Evolutionary conservation across 2,888 invertebrate genomes (phyloP).

Genomic region (Acheta domesticus): DNA sequence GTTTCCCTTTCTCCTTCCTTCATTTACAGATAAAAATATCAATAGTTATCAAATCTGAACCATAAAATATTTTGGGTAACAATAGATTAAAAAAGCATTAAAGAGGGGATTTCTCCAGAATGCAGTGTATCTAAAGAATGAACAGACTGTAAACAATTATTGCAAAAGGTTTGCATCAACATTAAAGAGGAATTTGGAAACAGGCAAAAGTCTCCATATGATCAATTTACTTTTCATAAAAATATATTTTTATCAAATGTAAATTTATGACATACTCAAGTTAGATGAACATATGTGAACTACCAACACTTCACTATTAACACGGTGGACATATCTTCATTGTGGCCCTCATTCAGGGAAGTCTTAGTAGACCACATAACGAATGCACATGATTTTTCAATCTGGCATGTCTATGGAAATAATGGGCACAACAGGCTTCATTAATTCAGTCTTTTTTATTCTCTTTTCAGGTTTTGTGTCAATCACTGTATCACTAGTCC

Average conservation of each 20-base stretch:
- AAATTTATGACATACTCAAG: background rate
- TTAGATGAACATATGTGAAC: background rate
- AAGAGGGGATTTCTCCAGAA: too few relatives aligned
- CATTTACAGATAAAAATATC: too few relatives aligned
- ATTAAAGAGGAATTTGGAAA: too few relatives aligned
- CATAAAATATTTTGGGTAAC: too few relatives aligned
- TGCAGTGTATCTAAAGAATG: too few relatives aligned
- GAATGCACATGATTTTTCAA: slow-evolving; percentile 51
- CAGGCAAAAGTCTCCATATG: too few relatives aligned
- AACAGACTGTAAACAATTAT: too few relatives aligned
- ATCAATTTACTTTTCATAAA: background rate
- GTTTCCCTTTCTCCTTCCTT: too few relatives aligned
- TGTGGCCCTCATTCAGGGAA: background rate
- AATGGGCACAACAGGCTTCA: slow-evolving; percentile 85
- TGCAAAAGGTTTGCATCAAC: too few relatives aligned
- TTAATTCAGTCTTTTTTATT: slow-evolving; percentile 70
- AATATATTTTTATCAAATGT: slow-evolving; percentile 9
- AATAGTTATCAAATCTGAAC: too few relatives aligned
- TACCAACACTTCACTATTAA: background rate
- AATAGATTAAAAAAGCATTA: too few relatives aligned
- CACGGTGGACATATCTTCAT: background rate
- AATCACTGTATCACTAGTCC: slow-evolving; percentile 49
- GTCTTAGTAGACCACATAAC: background rate
- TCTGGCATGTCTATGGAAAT: slow-evolving; percentile 89
- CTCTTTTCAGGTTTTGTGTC: slow-evolving; percentile 63